Conservation (phyloP, 2,797 vertebrate species). For the Gymnoscopelus microlampas region DNA sequence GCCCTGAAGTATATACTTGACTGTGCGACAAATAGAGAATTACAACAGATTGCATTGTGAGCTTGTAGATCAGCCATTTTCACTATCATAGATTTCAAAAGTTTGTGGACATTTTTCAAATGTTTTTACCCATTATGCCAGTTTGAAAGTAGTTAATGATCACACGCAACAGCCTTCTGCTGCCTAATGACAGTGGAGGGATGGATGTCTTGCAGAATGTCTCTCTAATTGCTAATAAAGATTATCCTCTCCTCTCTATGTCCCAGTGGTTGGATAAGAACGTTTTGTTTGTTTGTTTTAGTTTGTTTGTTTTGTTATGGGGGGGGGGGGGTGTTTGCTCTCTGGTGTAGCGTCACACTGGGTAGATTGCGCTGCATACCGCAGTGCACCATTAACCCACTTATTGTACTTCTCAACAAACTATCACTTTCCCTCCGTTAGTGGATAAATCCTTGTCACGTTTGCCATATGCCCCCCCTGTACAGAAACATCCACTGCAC, state of each 20-base stretch:
- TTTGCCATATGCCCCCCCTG: slow-evolving; percentile 38
- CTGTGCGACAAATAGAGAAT: too few species aligned
- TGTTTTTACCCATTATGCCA: slow-evolving; percentile 1
- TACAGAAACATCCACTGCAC: slow-evolving; percentile 18
- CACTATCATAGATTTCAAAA: too few species aligned
- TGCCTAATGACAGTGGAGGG: slow-evolving; percentile 51
- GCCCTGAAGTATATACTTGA: too few species aligned
- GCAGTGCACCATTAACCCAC: slow-evolving; percentile 28
- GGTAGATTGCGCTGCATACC: slow-evolving; percentile 6
- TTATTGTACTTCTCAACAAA: slow-evolving; percentile 22
- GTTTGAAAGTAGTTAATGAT: slow-evolving; percentile 38
- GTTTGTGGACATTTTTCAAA: too few species aligned
- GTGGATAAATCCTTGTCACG: slow-evolving; percentile 44
- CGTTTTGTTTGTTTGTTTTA: background rate
- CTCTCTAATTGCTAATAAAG: slow-evolving; percentile 49
- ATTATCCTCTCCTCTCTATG: slow-evolving; percentile 23
- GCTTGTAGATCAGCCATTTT: too few species aligned
- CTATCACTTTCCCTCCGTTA: slow-evolving; percentile 14
- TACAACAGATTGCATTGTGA: too few species aligned
- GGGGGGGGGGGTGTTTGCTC: too few species aligned
- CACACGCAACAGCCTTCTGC: slow-evolving; percentile 37
- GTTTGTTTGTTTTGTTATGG: background rate
- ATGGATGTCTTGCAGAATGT: slow-evolving; percentile 46
- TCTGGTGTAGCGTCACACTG: slow-evolving; percentile 4
- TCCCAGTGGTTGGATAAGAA: slow-evolving; percentile 1